Conservation (phyloP, 1,140 invertebrate genomes). For the Rhagoletis zephyria region DNA sequence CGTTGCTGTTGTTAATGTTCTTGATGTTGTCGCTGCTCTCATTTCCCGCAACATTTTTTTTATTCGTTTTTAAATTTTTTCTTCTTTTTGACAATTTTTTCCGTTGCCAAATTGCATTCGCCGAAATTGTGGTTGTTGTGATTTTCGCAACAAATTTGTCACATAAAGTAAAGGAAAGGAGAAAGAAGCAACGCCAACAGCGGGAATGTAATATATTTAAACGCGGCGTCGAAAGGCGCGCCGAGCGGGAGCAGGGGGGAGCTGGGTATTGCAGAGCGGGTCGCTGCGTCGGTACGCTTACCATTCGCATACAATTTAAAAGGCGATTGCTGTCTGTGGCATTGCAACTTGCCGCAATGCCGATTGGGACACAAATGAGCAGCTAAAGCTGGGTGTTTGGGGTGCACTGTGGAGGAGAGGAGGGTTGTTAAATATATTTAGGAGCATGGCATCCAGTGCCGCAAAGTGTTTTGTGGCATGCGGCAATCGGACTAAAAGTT, state of each 20-base stretch:
- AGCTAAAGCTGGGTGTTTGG: background rate
- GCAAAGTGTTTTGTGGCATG: conserved; percentile 11
- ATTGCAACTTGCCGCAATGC: conserved; percentile 19
- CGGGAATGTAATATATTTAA: too few species aligned
- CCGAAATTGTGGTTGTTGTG: conserved; percentile 38
- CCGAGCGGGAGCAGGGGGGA: background rate
- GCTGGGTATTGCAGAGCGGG: background rate
- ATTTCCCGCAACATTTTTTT: conserved; percentile 25
- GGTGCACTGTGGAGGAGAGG: background rate
- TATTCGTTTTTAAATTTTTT: background rate
- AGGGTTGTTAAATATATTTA: too few species aligned
- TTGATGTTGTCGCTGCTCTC: conserved; percentile 4
- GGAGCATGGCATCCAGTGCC: background rate
- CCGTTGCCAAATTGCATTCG: conserved; percentile 26
- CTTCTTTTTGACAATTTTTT: background rate
- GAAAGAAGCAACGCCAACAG: too few species aligned
- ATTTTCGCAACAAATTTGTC: conserved; percentile 40
- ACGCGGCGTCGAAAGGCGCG: background rate
- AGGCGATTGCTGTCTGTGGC: conserved; percentile 33
- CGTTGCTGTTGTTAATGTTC: conserved; percentile 29
- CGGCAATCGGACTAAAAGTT: background rate
- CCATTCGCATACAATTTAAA: conserved; percentile 31
- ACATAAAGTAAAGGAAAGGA: background rate
- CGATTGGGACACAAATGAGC: conserved; percentile 26
- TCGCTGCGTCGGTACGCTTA: background rate